phyloP scores from a whole-genome alignment of 1,140 invertebrate genomes.

The Daktulosphaira vitifoliae region DNA sequence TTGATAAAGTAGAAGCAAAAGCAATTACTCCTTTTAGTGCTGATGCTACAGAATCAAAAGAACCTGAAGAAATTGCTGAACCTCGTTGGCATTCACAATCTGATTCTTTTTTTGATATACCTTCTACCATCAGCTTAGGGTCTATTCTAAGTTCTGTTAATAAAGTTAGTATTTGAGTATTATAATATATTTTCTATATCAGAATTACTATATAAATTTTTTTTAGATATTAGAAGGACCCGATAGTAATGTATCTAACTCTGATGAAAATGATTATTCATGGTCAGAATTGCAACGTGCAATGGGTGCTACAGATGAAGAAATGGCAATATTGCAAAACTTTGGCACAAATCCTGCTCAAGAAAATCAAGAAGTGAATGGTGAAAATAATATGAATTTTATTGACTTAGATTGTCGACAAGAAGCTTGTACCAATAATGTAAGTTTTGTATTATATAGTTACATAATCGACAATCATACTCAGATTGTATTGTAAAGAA shows the following conservation, averaged over 20 bases:
- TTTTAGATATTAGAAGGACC: conserved; percentile 28
- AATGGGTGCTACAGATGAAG: conserved; percentile 42
- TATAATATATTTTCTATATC: conserved; percentile 4
- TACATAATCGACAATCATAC: too few species aligned
- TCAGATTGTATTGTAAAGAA: too few species aligned
- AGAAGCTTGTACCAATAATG: not conserved
- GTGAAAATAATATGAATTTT: not conserved
- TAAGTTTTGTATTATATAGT: too few species aligned
- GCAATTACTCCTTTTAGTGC: conserved; percentile 12
- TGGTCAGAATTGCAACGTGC: conserved; percentile 40
- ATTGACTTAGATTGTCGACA: conserved; percentile 5
- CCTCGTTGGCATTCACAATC: conserved; percentile 22
- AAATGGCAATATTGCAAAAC: conserved; percentile 42
- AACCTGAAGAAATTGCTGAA: conserved; percentile 25
- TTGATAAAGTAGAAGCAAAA: conserved; percentile 3
- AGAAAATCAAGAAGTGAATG: not conserved
- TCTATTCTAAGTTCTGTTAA: conserved; percentile 40
- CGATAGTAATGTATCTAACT: not conserved
- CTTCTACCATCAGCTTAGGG: conserved; percentile 35
- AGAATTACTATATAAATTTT: not conserved
- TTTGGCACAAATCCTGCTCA: conserved; percentile 37
- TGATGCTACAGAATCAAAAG: not conserved
- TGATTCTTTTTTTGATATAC: conserved; percentile 12
- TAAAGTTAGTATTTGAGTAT: conserved; percentile 34
- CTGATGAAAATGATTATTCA: conserved; percentile 35